These are phyloP conservation scores for Manis javanica DNA, from an alignment of 2,797 vertebrate genomes.

Conservation along the genomic window DNA sequence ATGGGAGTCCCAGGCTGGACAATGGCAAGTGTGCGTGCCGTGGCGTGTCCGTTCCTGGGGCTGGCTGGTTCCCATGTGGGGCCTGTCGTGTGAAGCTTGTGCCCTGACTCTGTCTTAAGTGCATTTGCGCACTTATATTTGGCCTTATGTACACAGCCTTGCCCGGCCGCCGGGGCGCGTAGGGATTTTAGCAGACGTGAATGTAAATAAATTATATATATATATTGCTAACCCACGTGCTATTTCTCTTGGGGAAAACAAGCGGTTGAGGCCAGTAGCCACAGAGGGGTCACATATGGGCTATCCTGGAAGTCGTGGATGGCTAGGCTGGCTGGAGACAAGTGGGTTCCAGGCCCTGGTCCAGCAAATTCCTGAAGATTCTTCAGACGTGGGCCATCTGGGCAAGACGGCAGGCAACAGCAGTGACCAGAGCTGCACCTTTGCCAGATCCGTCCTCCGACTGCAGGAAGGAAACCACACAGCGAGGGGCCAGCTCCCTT, in stretches of 20 bases:
- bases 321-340: neutral
- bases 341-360: neutral
- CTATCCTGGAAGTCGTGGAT: neutral
- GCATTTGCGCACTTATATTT: conserved; percentile 91
- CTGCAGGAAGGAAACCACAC: conserved; percentile 83
- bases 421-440: conserved; percentile 87
- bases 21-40: conserved; percentile 86
- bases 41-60: conserved; percentile 78
- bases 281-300: neutral
- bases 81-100: conserved; percentile 88
- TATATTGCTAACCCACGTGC: conserved; percentile 86
- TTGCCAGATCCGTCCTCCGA: conserved; percentile 88
- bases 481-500: conserved; percentile 83
- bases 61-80: conserved; percentile 74
- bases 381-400: neutral
- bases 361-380: neutral
- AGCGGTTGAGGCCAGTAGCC: neutral
- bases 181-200: conserved; percentile 99
- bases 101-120: conserved; percentile 92
- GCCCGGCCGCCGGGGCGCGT: conserved; percentile 89
- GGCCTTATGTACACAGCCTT: conserved; percentile 91
- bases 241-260: conserved; percentile 53
- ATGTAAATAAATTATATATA: conserved; percentile 99
- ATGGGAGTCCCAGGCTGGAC: conserved; percentile 84
- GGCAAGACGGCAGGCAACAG: conserved; percentile 77